phyloP scores from a whole-genome alignment of 1,140 invertebrate genomes.

The Eufriesea mexicana region DNA sequence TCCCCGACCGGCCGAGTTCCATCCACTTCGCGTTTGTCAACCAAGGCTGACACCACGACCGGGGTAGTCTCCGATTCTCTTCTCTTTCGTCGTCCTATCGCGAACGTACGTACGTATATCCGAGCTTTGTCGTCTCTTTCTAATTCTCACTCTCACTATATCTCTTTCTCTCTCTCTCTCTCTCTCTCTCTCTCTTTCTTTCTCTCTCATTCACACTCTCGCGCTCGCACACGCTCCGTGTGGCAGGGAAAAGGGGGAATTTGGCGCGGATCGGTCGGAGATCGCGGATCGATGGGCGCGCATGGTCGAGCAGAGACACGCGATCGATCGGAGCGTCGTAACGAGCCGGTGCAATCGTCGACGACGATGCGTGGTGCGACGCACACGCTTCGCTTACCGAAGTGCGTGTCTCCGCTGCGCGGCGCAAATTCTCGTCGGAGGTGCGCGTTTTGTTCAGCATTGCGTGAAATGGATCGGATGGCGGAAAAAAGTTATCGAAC shows the following conservation, averaged over 20 bases:
- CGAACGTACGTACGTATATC: background rate
- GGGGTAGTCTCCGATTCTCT: too few relatives aligned
- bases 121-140: background rate
- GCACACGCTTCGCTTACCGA: constrained; percentile 45
- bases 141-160: background rate
- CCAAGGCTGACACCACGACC: too few relatives aligned
- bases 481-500: constrained; percentile 62
- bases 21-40: background rate
- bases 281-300: constrained; percentile 1
- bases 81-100: background rate
- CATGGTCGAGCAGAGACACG: background rate
- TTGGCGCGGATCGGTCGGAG: background rate
- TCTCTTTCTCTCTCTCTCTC: too few relatives aligned
- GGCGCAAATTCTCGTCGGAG: constrained; percentile 48
- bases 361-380: constrained; percentile 6
- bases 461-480: constrained; percentile 63
- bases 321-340: constrained; percentile 17
- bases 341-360: constrained; percentile 7
- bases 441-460: constrained; percentile 51
- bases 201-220: too few relatives aligned
- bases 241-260: background rate
- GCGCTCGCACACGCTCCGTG: too few relatives aligned
- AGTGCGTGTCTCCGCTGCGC: constrained; percentile 30
- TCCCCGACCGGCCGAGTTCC: background rate
- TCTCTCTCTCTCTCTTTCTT: too few relatives aligned